These are phyloP conservation scores for Pomacea canaliculata DNA, from an alignment of 2,888 invertebrate species.

Conservation along the genomic window DNA sequence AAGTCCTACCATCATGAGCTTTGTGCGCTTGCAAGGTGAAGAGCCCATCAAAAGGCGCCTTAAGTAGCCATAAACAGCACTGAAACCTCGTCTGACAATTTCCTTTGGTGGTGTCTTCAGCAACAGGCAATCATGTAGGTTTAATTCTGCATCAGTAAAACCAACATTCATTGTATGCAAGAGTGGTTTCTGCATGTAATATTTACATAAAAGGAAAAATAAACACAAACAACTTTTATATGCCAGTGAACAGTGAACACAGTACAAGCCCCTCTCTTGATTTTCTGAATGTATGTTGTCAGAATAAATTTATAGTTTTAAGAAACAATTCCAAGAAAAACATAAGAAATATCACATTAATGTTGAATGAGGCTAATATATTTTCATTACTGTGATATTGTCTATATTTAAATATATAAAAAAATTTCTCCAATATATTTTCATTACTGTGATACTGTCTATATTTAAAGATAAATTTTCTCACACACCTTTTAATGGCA, in stretches of 20 bases:
- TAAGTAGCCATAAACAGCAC: conserved; percentile 62
- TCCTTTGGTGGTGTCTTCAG: conserved; percentile 67
- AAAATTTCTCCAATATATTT: too few relatives aligned
- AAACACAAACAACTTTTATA: background rate
- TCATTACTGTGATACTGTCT: too few relatives aligned
- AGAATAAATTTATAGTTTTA: too few relatives aligned
- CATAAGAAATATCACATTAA: too few relatives aligned
- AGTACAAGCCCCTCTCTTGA: too few relatives aligned
- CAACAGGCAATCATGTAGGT: conserved; percentile 53
- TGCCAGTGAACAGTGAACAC: background rate
- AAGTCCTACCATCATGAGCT: conserved; percentile 69
- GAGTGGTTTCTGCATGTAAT: background rate
- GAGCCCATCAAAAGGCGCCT: conserved; percentile 62
- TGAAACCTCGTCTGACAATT: conserved; percentile 60
- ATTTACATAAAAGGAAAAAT: background rate
- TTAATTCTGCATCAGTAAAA: conserved; percentile 42
- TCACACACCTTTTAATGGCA: conserved; percentile 49
- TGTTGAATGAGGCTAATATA: too few relatives aligned
- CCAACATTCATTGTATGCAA: background rate
- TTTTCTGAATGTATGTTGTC: too few relatives aligned
- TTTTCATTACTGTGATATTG: too few relatives aligned
- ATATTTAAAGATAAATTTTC: too few relatives aligned
- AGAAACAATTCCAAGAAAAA: too few relatives aligned
- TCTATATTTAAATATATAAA: too few relatives aligned
- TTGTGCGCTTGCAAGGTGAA: conserved; percentile 64